Evolutionary conservation across 2,888 invertebrate genomes (phyloP).

Genomic region (Metellina segmentata): DNA sequence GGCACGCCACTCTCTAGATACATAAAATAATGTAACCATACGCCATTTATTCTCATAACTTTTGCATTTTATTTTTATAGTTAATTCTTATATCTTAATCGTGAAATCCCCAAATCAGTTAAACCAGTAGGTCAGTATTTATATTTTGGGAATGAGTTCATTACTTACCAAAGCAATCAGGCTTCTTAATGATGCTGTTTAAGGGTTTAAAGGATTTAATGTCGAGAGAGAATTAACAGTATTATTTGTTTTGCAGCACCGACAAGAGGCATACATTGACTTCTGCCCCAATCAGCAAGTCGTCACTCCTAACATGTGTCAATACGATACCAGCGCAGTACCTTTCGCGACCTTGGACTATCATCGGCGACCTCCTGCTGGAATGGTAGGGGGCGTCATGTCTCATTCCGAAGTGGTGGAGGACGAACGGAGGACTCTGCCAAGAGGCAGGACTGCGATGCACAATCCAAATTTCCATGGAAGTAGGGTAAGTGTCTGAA

Average conservation of each 20-base stretch:
- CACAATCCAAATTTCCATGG: slow-evolving; percentile 73
- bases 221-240: not conserved
- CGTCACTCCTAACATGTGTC: slow-evolving; percentile 59
- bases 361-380: slow-evolving; percentile 52
- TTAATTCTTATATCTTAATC: too few relatives aligned
- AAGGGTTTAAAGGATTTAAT: too few relatives aligned
- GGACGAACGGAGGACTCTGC: slow-evolving; percentile 63
- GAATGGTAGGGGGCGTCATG: slow-evolving; percentile 25
- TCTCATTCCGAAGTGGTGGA: not conserved
- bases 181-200: too few relatives aligned
- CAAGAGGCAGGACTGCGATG: slow-evolving; percentile 62
- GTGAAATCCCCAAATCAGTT: too few relatives aligned
- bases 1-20: too few relatives aligned
- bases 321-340: slow-evolving; percentile 65
- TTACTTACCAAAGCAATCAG: too few relatives aligned
- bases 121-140: too few relatives aligned
- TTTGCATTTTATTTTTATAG: too few relatives aligned
- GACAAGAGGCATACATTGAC: slow-evolving; percentile 74
- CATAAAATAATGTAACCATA: too few relatives aligned
- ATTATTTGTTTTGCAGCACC: slow-evolving; percentile 40
- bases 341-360: slow-evolving; percentile 73
- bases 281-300: slow-evolving; percentile 66
- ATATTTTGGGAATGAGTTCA: too few relatives aligned
- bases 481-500: slow-evolving; percentile 56
- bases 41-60: too few relatives aligned